A percentile compares a stretch with the other conserved stretches of the same genome.
These are phyloP conservation scores for Tachina fera DNA, from an alignment of 2,888 invertebrate genomes.

Conservation along the genomic window DNA sequence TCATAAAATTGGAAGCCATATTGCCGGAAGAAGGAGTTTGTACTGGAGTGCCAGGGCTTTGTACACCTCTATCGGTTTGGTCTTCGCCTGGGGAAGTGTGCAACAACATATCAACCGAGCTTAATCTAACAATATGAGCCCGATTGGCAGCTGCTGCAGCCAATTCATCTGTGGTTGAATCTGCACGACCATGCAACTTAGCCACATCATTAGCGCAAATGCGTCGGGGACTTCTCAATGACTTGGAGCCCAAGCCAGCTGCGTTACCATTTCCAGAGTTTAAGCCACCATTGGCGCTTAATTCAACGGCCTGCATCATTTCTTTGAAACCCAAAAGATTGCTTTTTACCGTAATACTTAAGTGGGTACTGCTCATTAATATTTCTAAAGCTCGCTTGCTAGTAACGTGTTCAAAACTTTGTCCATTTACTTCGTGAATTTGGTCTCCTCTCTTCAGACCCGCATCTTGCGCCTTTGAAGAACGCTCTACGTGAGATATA, in stretches of 20 bases:
- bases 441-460: slow-evolving; percentile 98
- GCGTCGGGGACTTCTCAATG: slow-evolving; percentile 78
- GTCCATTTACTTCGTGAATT: slow-evolving; percentile 98
- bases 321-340: slow-evolving; percentile 94
- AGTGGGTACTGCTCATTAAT: slow-evolving; percentile 95
- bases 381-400: slow-evolving; percentile 96
- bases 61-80: slow-evolving; percentile 82
- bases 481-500: slow-evolving; percentile 96
- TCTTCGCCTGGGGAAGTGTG: slow-evolving; percentile 74
- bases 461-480: slow-evolving; percentile 97
- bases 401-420: slow-evolving; percentile 96
- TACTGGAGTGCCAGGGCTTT: slow-evolving; percentile 79
- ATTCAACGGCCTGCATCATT: slow-evolving; percentile 84
- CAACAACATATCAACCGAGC: slow-evolving; percentile 88
- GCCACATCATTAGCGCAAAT: slow-evolving; percentile 86
- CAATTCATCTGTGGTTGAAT: slow-evolving; percentile 77
- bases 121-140: slow-evolving; percentile 84
- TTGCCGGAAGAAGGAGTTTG: slow-evolving; percentile 77
- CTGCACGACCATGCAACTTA: slow-evolving; percentile 85
- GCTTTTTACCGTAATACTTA: slow-evolving; percentile 98
- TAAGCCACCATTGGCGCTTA: slow-evolving; percentile 70
- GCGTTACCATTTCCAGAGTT: slow-evolving; percentile 78
- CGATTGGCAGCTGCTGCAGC: slow-evolving; percentile 73
- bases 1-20: slow-evolving; percentile 83
- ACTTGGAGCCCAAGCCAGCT: slow-evolving; percentile 73